These are phyloP conservation scores for Tokudaia muenninki DNA, from an alignment of 2,797 vertebrate species.

Conservation along the genomic window DNA sequence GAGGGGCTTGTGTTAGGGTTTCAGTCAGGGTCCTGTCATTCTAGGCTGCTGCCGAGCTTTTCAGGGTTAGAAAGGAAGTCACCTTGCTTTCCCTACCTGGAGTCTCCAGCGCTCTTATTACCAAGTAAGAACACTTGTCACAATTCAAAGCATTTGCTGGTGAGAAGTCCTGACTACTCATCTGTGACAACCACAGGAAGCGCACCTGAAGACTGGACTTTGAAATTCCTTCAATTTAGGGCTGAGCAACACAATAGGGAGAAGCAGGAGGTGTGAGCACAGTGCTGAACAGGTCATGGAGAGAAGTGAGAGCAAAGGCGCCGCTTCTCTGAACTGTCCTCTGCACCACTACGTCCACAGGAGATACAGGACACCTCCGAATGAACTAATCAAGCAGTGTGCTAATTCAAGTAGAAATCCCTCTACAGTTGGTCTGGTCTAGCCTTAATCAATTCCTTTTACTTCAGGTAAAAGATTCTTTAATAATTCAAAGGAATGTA, in stretches of 20 bases:
- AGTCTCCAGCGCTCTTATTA: not conserved
- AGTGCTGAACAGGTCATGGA: not conserved
- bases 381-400: not conserved
- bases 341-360: too few relatives aligned
- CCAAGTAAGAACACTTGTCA: not conserved
- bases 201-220: not conserved
- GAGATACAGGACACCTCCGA: not conserved
- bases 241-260: not conserved
- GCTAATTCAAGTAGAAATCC: not conserved
- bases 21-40: not conserved
- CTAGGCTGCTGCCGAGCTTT: not conserved
- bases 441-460: slow-evolving; percentile 33
- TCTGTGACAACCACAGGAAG: not conserved
- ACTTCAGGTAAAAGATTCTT: slow-evolving; percentile 18
- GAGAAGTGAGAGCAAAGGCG: not conserved
- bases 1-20: not conserved
- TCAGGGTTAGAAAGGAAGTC: not conserved
- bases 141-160: slow-evolving; percentile 33
- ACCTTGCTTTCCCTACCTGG: not conserved
- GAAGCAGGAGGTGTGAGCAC: not conserved
- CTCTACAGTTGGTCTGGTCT: not conserved
- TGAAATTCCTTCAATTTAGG: slow-evolving; percentile 10
- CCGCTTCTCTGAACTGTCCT: not conserved
- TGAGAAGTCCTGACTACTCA: not conserved
- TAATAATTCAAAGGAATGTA: slow-evolving; percentile 57